Evolutionary conservation across 2,113 vertebrate genomes (phyloP).

Genomic region (Geococcyx californianus): DNA sequence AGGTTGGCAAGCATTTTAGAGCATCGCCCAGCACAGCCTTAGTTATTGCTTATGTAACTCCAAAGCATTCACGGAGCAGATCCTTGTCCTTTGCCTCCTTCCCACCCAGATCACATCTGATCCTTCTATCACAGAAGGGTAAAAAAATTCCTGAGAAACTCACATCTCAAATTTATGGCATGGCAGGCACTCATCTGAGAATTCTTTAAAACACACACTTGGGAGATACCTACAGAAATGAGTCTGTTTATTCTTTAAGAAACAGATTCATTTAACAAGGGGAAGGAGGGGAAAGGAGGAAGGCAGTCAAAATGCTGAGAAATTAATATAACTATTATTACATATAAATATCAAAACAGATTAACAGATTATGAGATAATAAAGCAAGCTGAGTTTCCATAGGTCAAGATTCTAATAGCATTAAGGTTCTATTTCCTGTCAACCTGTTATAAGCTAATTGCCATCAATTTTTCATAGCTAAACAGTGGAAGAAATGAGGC

Average conservation of each 20-base stretch:
- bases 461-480: slow-evolving; percentile 63
- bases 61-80: neutral
- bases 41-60: neutral
- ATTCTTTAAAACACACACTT: neutral
- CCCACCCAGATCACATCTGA: neutral
- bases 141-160: neutral
- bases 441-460: slow-evolving; percentile 66
- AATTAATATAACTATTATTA: slow-evolving; percentile 21
- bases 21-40: neutral
- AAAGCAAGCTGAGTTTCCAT: neutral
- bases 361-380: slow-evolving; percentile 59
- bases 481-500: slow-evolving; percentile 31
- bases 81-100: neutral
- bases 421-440: slow-evolving; percentile 50
- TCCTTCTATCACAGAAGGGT: neutral
- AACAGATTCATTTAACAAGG: neutral
- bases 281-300: neutral
- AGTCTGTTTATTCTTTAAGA: slow-evolving; percentile 42
- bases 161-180: neutral
- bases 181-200: neutral
- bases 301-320: slow-evolving; percentile 6
- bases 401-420: slow-evolving; percentile 23
- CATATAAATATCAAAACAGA: slow-evolving; percentile 42
- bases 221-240: neutral
- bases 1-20: neutral